Evolutionary conservation across 2,797 vertebrate species (phyloP), one percentile per base, ranked within the genome.

Genomic region (Heliangelus exortis): DNA sequence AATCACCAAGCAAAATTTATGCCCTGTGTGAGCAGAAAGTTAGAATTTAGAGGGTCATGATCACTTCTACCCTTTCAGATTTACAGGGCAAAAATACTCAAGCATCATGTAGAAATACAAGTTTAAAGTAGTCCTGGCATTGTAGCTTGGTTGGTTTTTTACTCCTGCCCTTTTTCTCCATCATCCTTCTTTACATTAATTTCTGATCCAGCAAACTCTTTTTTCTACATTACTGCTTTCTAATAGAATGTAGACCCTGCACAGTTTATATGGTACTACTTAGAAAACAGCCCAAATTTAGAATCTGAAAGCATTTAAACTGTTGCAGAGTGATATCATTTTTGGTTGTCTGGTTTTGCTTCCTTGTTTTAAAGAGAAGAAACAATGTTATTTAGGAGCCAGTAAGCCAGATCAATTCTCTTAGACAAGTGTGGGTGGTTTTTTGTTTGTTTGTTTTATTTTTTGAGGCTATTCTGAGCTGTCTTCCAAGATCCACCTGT

Each of bases 41-140:
- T 78, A 43, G 41, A 45, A 73, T 69, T 69, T 8, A 20, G 57
- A 28, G 71, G 72, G 33, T 51, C 11, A 0, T 75, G 21, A 62
- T 77, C 53, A 87, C 67, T 89, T 66, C 68, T 94, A 84, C 57
- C 50, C n/a, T 85, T 84, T 82, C 55, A 66, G 55, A 59, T 73
- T 63, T 81, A 43, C 48, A 76, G 55, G 57, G 57, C 45, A 84
- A 57, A 88, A 43, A 51, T 4, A 72, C 26, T 15, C 36, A 66
- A 57, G 73, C 54, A 77, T 33, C 59, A 28, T 0, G 1, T 36
- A 66, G 75, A 76, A 90, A 36, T 66, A n/a, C 34, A 36, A 2
- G 2, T 45, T 45, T 22, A 28, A 71, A 57, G 51, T 73, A 39
- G 12, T 67, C 6, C 39, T 79, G 14, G 63, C 34, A 51, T 55